Conservation (phyloP, 2,888 invertebrate genomes). For the Rambutsinella grinnellia region DNA sequence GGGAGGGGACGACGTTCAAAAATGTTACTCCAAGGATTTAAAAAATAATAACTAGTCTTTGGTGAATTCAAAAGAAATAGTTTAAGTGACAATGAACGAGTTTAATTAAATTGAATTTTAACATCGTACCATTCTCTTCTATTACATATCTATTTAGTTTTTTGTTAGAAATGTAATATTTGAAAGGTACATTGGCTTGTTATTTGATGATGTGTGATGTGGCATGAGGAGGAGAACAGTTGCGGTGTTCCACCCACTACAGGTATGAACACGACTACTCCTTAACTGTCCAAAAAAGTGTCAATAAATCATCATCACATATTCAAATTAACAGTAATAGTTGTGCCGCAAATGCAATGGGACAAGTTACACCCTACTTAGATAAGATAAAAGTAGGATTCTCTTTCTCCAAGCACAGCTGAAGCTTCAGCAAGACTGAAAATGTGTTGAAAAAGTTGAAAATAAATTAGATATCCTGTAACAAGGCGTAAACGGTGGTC, state of each 20-base stretch:
- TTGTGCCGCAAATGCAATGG: background rate
- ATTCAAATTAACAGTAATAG: background rate
- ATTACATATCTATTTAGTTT: background rate
- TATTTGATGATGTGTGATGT: background rate
- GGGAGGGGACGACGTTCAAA: background rate
- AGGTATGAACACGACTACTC: background rate
- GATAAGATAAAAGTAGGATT: too few species aligned
- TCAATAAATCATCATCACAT: slow-evolving; percentile 1
- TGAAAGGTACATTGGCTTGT: too few species aligned
- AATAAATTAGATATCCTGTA: too few species aligned
- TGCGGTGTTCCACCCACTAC: background rate
- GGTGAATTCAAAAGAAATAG: slow-evolving; percentile 1
- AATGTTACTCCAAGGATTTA: slow-evolving; percentile 16
- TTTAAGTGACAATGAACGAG: slow-evolving; percentile 5
- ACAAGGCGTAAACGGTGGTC: too few species aligned
- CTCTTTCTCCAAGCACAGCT: too few species aligned
- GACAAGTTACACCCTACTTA: background rate
- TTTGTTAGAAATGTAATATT: background rate
- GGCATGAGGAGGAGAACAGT: background rate
- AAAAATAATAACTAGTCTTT: too few species aligned
- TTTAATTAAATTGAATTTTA: slow-evolving; percentile 15
- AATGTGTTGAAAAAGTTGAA: too few species aligned
- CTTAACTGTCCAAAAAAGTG: background rate
- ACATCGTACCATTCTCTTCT: background rate
- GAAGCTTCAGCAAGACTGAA: too few species aligned